These are phyloP conservation scores for Galaxea fascicularis DNA, from an alignment of 92 coral and sea anemone species.

Conservation along the genomic window DNA sequence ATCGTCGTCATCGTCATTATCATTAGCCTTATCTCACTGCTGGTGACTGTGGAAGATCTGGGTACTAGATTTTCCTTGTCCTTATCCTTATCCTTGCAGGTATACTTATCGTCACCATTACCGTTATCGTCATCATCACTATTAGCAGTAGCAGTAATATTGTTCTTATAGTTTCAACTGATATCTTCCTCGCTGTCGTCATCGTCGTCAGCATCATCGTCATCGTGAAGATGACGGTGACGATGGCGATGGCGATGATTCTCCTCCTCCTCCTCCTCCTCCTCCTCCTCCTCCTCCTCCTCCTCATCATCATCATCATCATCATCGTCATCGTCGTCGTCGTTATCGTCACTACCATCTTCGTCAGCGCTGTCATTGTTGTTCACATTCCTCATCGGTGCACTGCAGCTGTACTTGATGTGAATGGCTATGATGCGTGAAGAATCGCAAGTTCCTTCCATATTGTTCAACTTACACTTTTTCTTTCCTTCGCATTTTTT, in stretches of 20 bases:
- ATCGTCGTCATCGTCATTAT: too few relatives aligned
- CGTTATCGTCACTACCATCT: background rate
- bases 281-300: background rate
- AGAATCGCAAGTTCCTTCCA: background rate
- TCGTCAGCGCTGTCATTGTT: background rate
- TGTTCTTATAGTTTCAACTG: background rate
- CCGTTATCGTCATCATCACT: background rate
- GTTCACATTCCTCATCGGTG: background rate
- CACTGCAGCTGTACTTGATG: background rate
- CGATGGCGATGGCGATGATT: too few relatives aligned
- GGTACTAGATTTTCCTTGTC: background rate
- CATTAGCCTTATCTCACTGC: too few relatives aligned
- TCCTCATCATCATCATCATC: background rate
- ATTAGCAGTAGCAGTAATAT: background rate
- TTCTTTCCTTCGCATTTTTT: background rate
- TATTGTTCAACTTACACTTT: background rate
- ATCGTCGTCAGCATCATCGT: background rate
- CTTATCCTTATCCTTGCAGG: background rate
- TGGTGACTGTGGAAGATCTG: too few relatives aligned
- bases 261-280: too few relatives aligned
- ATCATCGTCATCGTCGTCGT: background rate
- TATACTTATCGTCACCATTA: background rate
- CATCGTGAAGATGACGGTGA: too few relatives aligned
- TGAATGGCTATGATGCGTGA: background rate
- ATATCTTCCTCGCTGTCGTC: background rate